Percentiles rank a stretch among this genome's conserved stretches.
Conservation (phyloP, 1,140 invertebrate species). For the Theocolax elegans region DNA sequence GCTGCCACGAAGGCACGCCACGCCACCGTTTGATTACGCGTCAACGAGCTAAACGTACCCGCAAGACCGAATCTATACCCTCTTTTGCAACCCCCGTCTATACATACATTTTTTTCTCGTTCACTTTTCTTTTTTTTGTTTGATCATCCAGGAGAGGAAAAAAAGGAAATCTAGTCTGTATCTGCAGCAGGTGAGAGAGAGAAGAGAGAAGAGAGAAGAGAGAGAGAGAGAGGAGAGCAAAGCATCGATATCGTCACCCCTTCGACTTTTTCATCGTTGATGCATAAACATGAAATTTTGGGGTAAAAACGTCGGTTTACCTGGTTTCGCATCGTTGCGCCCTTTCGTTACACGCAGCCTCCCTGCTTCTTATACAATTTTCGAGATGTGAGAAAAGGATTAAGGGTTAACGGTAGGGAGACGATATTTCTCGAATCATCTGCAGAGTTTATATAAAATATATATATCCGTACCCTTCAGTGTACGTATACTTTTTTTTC, state of each 20-base stretch:
- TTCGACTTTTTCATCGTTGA: constrained; percentile 37
- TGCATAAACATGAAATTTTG: constrained; percentile 50
- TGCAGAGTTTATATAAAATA: too few species aligned
- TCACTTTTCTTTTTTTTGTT: constrained; percentile 1
- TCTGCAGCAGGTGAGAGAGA: constrained; percentile 30
- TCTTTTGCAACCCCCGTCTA: not conserved
- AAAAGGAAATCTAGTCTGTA: constrained; percentile 39
- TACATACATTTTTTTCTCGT: constrained; percentile 16
- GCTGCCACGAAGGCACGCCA: constrained; percentile 62
- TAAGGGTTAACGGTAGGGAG: constrained; percentile 44
- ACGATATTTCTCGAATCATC: constrained; percentile 44
- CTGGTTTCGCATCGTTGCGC: constrained; percentile 45
- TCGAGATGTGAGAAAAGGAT: constrained; percentile 64
- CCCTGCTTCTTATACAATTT: constrained; percentile 36
- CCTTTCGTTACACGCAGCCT: constrained; percentile 27
- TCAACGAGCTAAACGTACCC: constrained; percentile 57
- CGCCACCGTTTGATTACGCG: constrained; percentile 60
- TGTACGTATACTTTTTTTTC: too few species aligned
- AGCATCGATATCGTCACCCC: constrained; percentile 51
- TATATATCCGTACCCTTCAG: too few species aligned
- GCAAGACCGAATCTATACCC: constrained; percentile 37
- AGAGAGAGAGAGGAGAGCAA: too few species aligned
- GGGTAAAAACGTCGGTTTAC: constrained; percentile 54
- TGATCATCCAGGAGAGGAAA: constrained; percentile 19
- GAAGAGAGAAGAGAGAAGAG: too few species aligned